Percentiles rank a stretch among this genome's conserved stretches.
phyloP scores from a whole-genome alignment of 2,888 invertebrate genomes.

The Boloria selene region DNA sequence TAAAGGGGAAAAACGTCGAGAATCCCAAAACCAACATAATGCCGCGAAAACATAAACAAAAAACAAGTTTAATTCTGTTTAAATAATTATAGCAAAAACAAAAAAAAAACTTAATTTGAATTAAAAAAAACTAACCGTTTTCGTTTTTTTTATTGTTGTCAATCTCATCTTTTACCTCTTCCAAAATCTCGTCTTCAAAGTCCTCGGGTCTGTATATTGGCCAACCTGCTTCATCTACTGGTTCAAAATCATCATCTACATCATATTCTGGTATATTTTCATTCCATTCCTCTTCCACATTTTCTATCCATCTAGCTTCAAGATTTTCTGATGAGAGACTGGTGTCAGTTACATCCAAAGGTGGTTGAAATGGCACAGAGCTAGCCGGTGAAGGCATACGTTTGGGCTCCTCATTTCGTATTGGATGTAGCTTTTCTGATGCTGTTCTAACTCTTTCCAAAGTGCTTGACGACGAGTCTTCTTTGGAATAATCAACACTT shows the following conservation, averaged over 20 bases:
- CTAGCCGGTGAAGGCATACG: conserved; percentile 54
- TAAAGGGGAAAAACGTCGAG: no score
- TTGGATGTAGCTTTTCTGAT: conserved; percentile 64
- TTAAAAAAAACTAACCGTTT: conserved; percentile 58
- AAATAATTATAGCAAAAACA: no score
- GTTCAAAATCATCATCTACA: background rate
- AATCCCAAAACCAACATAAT: no score
- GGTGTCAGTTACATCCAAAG: conserved; percentile 22
- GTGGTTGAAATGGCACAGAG: conserved; percentile 71
- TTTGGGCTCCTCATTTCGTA: conserved; percentile 54
- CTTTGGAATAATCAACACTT: conserved; percentile 50
- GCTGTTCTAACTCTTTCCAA: conserved; percentile 65
- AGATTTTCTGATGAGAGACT: conserved; percentile 32
- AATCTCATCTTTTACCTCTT: conserved; percentile 46
- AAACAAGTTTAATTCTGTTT: no score
- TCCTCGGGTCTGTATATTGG: conserved; percentile 77
- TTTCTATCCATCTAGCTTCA: background rate
- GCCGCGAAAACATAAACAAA: no score
- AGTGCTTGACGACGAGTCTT: conserved; percentile 53
- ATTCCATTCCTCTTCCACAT: background rate
- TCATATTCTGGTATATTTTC: no score
- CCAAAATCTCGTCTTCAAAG: conserved; percentile 63
- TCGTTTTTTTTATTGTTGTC: conserved; percentile 69
- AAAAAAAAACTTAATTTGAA: no score
- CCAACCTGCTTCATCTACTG: conserved; percentile 82